Conservation (phyloP, 2,113 vertebrate species). For the Engystomops pustulosus region DNA sequence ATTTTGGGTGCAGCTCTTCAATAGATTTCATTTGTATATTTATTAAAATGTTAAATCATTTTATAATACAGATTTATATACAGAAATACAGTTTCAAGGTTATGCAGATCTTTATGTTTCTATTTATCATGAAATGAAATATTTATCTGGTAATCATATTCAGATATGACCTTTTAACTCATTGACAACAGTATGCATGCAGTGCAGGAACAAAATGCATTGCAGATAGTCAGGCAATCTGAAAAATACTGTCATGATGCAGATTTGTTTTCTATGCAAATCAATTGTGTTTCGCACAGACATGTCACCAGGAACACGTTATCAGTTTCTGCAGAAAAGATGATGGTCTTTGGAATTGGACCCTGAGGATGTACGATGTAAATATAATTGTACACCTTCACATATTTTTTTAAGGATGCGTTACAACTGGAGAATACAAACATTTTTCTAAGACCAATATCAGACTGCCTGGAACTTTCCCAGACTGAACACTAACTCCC, state of each 20-base stretch:
- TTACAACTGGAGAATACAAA: no score
- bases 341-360: not conserved
- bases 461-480: no score
- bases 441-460: no score
- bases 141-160: not conserved
- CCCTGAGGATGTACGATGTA: no score
- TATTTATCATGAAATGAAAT: not conserved
- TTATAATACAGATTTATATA: not conserved
- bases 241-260: not conserved
- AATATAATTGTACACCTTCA: no score
- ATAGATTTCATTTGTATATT: no score
- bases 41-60: not conserved
- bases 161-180: not conserved
- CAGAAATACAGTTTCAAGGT: not conserved
- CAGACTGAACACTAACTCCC: no score
- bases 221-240: not conserved
- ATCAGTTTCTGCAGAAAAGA: not conserved
- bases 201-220: not conserved
- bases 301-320: not conserved
- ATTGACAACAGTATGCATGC: conserved; percentile 4
- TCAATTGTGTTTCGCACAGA: not conserved
- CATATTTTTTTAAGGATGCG: no score
- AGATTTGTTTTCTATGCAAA: not conserved
- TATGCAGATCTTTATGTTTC: not conserved
- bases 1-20: no score